These are phyloP conservation scores for Neofelis nebulosa DNA, from an alignment of 2,113 vertebrate species.

Conservation along the genomic window DNA sequence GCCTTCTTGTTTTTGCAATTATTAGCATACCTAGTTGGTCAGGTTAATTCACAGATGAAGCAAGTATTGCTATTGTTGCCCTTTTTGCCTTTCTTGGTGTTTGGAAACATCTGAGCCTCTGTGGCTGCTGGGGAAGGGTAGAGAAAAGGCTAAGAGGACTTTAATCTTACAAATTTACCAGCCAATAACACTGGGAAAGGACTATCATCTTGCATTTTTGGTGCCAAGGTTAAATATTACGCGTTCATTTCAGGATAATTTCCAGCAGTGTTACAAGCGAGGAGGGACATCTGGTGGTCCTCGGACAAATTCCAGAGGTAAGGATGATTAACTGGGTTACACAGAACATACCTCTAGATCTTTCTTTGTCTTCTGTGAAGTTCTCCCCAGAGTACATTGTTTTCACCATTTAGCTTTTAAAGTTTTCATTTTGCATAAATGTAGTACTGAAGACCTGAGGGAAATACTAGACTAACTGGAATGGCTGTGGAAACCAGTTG, in stretches of 20 bases:
- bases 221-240: conserved; percentile 15
- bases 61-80: not conserved
- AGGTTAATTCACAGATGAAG: not conserved
- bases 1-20: not conserved
- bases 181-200: not conserved
- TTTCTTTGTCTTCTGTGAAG: not conserved
- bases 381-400: not conserved
- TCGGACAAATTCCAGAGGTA: conserved; percentile 90
- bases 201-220: not conserved
- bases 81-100: conserved; percentile 3
- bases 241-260: conserved; percentile 88
- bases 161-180: not conserved
- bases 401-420: conserved; percentile 8
- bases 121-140: not conserved
- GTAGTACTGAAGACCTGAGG: not conserved
- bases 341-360: not conserved
- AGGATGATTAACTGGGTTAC: conserved; percentile 49
- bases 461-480: not conserved
- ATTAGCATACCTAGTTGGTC: not conserved
- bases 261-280: conserved; percentile 90
- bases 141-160: not conserved
- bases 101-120: not conserved
- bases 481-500: not conserved
- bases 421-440: conserved; percentile 33
- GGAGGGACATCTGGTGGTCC: conserved; percentile 84